Evolutionary conservation across 2,888 invertebrate genomes (phyloP), one percentile per base, ranked within the genome.

Genomic region (Venusia cambrica): DNA sequence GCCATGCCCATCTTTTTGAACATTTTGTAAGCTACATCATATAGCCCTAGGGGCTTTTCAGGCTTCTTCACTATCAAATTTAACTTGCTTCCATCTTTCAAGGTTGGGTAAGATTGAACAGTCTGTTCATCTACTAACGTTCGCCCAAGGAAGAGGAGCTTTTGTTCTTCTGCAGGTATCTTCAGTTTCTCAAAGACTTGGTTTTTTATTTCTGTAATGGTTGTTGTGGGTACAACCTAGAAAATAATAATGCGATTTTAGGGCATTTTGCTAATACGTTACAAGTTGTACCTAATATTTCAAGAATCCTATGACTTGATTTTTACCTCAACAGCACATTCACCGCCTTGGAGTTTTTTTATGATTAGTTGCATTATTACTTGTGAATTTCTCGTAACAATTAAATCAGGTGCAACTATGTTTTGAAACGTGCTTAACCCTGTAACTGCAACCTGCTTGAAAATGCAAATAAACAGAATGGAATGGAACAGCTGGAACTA

Each of bases 1-100:
- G 89, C 78, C 69, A 81, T 68, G 3, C 84, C 81, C 55, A 89
- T 90, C 55, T 90, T 91, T 72, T 89, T 85, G 51, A 92, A 87
- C 51, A 90, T 87, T 59, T 89, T 89, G 1, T 83, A 69, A 14
- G 91, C 75, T 7, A 87, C 89, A 24, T 90, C 89, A 40, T 88
- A 87, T 0, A 94, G 70, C 0, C 89, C 77, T 30, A 91, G 90
- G 3, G 90, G 89, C 51, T 92, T 93, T 31, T 91, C 91, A 3
- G 90, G 89, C 54, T 92, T 93, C 60, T 92, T 92, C 2, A 93
- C 89, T 11, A 94, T 85, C 38, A 94, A 75, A 62, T 92, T 92
- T 21, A 95, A 62, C 70, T 92, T 94, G 6, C 92, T 89, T 1
- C 94, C 94, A 42, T 94, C 93, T 68, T 92, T 92, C 15, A 94